A percentile compares a stretch with the other conserved stretches of the same genome.
Evolutionary conservation across 2,888 invertebrate genomes (phyloP).

Genomic region (Drosophila peninsularis): DNA sequence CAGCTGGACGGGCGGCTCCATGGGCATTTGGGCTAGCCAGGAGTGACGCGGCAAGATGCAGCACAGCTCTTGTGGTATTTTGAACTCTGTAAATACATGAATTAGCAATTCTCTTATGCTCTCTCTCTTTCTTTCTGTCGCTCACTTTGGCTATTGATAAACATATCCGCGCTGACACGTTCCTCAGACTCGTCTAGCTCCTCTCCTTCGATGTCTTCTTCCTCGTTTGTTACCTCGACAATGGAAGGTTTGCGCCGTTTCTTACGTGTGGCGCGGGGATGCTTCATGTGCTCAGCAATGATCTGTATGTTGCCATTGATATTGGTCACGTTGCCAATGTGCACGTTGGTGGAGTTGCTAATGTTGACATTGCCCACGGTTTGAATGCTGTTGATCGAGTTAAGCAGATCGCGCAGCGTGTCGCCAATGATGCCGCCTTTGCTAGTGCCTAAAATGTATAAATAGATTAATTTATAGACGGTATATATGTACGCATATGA

Average conservation of each 20-base stretch:
- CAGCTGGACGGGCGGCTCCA: conserved; percentile 79
- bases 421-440: conserved; percentile 66
- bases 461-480: not conserved
- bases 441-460: conserved; percentile 32
- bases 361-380: conserved; percentile 83
- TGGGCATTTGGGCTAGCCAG: conserved; percentile 86
- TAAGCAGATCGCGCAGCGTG: conserved; percentile 76
- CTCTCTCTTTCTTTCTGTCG: not conserved
- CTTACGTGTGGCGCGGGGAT: conserved; percentile 25
- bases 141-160: conserved; percentile 74
- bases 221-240: conserved; percentile 2
- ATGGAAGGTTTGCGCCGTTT: conserved; percentile 31
- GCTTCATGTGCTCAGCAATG: conserved; percentile 54
- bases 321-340: conserved; percentile 85
- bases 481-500: conserved; percentile 3
- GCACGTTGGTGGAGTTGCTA: conserved; percentile 85
- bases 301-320: conserved; percentile 85
- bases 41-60: conserved; percentile 82
- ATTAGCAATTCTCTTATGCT: not conserved
- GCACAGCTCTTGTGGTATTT: conserved; percentile 74
- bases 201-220: conserved; percentile 3
- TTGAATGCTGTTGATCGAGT: conserved; percentile 79
- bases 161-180: conserved; percentile 66
- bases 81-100: conserved; percentile 56
- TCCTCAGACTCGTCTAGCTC: conserved; percentile 69